phyloP scores from a whole-genome alignment of 2,113 vertebrate species.

The Lagenorhynchus albirostris region DNA sequence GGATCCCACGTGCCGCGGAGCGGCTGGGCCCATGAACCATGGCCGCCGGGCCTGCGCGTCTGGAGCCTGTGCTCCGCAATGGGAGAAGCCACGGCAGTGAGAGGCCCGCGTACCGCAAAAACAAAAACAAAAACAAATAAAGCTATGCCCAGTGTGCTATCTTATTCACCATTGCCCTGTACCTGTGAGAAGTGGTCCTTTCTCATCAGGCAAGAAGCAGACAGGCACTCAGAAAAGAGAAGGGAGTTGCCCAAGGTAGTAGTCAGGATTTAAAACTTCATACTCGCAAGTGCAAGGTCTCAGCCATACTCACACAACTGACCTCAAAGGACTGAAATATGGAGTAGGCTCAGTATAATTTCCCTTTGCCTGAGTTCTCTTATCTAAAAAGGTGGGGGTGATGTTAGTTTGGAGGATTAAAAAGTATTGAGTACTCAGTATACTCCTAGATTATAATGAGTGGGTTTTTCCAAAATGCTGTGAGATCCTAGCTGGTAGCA shows the following conservation, averaged over 20 bases:
- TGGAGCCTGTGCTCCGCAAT: too few species aligned
- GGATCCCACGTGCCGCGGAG: too few species aligned
- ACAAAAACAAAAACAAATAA: neutral
- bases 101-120: too few species aligned
- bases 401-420: slow-evolving; percentile 15
- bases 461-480: slow-evolving; percentile 5
- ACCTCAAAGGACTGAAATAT: neutral
- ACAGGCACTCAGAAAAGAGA: neutral
- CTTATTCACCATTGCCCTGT: neutral
- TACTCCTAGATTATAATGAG: slow-evolving; percentile 16
- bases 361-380: neutral
- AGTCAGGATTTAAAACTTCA: slow-evolving; percentile 2
- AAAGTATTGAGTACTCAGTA: neutral
- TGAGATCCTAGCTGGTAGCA: slow-evolving; percentile 16
- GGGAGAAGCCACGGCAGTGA: too few species aligned
- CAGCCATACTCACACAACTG: neutral
- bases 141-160: neutral
- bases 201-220: neutral
- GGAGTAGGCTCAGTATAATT: neutral
- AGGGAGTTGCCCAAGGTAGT: neutral
- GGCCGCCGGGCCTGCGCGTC: too few species aligned
- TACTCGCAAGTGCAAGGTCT: neutral
- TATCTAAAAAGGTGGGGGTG: neutral
- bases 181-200: neutral
- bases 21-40: too few species aligned